phyloP scores from a whole-genome alignment of 2,888 invertebrate genomes.

The Eristalinus aeneus region DNA sequence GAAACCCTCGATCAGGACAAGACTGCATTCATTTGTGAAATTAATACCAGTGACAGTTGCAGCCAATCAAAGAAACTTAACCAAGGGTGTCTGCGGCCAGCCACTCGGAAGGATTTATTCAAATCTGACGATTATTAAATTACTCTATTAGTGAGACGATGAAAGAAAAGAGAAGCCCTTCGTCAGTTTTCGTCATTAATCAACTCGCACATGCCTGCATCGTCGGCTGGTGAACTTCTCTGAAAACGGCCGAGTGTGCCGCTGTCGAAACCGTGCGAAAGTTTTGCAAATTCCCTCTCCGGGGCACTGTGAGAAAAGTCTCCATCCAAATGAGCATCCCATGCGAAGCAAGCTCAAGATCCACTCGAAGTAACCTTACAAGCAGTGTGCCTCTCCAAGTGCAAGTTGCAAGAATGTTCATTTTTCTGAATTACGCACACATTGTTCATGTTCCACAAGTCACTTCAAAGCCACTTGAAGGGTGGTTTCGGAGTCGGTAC shows the following conservation, averaged over 20 bases:
- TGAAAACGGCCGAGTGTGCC: conserved; percentile 42
- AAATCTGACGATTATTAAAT: conserved; percentile 68
- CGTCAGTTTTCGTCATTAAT: conserved; percentile 30
- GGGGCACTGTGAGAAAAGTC: conserved; percentile 60
- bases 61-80: conserved; percentile 59
- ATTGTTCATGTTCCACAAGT: conserved; percentile 22
- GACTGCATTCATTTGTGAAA: conserved; percentile 48
- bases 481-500: conserved; percentile 23
- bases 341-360: not conserved
- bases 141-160: conserved; percentile 56
- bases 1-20: conserved; percentile 7
- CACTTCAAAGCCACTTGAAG: conserved; percentile 36
- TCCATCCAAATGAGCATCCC: conserved; percentile 40
- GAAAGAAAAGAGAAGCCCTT: conserved; percentile 1
- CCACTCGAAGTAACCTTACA: conserved; percentile 39
- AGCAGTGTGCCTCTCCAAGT: not conserved
- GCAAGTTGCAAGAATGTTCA: conserved; percentile 66
- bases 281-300: conserved; percentile 6
- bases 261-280: conserved; percentile 56
- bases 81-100: conserved; percentile 68
- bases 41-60: conserved; percentile 64
- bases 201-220: conserved; percentile 30
- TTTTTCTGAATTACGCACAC: conserved; percentile 22
- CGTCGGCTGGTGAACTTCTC: conserved; percentile 16
- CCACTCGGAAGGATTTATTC: conserved; percentile 70